phyloP scores from a whole-genome alignment of 1,140 invertebrate species.

The Holcopasites calliopsidis region DNA sequence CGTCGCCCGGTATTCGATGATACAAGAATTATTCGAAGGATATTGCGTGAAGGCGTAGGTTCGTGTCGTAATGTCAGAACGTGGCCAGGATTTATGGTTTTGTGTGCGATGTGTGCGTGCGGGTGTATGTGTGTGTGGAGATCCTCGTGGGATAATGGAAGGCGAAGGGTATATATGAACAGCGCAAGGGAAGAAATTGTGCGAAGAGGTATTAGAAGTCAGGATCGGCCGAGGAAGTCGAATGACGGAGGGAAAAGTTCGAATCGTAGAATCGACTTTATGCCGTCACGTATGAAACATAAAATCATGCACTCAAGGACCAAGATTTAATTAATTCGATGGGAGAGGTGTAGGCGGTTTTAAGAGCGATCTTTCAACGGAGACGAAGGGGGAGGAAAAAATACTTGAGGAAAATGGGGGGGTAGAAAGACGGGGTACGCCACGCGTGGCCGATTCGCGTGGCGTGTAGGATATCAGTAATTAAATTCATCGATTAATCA shows the following conservation, averaged over 20 bases:
- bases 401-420: background rate
- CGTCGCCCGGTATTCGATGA: background rate
- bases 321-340: constrained; percentile 59
- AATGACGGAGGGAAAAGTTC: too few species aligned
- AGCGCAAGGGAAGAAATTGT: too few species aligned
- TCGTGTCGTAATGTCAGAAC: background rate
- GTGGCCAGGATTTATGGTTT: background rate
- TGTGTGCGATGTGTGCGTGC: background rate
- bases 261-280: background rate
- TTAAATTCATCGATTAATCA: constrained; percentile 34
- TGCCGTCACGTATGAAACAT: background rate
- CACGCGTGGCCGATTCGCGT: background rate
- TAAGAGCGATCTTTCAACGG: too few species aligned
- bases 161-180: too few species aligned
- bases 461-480: constrained; percentile 11
- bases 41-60: background rate
- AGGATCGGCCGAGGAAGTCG: background rate
- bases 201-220: background rate
- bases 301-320: constrained; percentile 56
- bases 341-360: background rate
- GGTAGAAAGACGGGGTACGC: background rate
- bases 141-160: background rate
- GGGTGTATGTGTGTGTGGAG: too few species aligned
- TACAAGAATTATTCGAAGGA: background rate
- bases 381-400: too few species aligned